phyloP scores from a whole-genome alignment of 2,888 invertebrate species.

The Hypercompe scribonia region DNA sequence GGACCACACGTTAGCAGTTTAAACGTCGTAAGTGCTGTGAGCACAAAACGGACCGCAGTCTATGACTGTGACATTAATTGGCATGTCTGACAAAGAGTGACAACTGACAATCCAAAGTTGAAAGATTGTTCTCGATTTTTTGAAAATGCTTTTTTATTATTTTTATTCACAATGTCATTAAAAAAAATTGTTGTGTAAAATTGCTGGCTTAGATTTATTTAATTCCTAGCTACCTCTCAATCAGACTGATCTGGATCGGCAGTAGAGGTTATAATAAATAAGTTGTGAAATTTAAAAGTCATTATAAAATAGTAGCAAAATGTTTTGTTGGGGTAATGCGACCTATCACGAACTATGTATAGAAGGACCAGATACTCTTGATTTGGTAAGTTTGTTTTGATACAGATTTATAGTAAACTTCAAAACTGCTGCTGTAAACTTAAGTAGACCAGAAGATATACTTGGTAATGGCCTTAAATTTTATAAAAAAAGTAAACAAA shows the following conservation, averaged over 20 bases:
- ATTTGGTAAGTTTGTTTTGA: slow-evolving; percentile 67
- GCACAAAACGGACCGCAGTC: too few relatives aligned
- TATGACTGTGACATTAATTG: background rate
- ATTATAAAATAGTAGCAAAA: slow-evolving; percentile 60
- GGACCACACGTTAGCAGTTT: too few relatives aligned
- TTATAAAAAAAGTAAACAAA: background rate
- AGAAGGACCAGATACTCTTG: slow-evolving; percentile 70
- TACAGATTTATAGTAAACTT: background rate
- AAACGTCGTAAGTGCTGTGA: too few relatives aligned
- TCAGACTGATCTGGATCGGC: slow-evolving; percentile 56
- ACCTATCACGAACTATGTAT: slow-evolving; percentile 82
- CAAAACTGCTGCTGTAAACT: background rate
- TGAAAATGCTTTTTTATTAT: slow-evolving; percentile 65
- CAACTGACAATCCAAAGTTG: slow-evolving; percentile 48
- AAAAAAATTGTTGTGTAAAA: slow-evolving; percentile 62
- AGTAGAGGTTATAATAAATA: slow-evolving; percentile 66
- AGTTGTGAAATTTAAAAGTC: slow-evolving; percentile 56
- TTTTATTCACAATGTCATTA: slow-evolving; percentile 58
- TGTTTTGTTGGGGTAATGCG: slow-evolving; percentile 86
- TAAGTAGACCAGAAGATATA: background rate
- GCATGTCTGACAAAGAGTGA: slow-evolving; percentile 19
- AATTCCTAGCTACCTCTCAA: slow-evolving; percentile 56
- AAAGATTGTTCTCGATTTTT: slow-evolving; percentile 80
- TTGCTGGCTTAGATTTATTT: slow-evolving; percentile 36
- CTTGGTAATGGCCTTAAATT: background rate